Evolutionary conservation across 2,113 vertebrate genomes (phyloP).

Genomic region (human (Homo sapiens)): GRCh38 chr2:236591001-236591500

Average conservation of each 20-base stretch:
- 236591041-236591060: not conserved
- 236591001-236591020: not conserved
- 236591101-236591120: not conserved
- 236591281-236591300: not conserved
- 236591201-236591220: too few relatives aligned
- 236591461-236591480: not conserved
- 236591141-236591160: not conserved
- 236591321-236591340: not conserved
- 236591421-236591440: not conserved
- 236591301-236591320: not conserved
- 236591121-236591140: not conserved
- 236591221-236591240: not conserved
- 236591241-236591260: not conserved
- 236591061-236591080: not conserved
- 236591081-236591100: not conserved
- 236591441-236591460: not conserved
- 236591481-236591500: not conserved
- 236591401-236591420: not conserved
- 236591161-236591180: not conserved
- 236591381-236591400: not conserved
- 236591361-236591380: not conserved
- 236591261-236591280: not conserved
- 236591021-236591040: fast-evolving
- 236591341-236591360: not conserved
- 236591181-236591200: not conserved